Base-by-base conservation (phyloP, 2,113 vertebrate genomes). In the Theristicus caerulescens region DNA sequence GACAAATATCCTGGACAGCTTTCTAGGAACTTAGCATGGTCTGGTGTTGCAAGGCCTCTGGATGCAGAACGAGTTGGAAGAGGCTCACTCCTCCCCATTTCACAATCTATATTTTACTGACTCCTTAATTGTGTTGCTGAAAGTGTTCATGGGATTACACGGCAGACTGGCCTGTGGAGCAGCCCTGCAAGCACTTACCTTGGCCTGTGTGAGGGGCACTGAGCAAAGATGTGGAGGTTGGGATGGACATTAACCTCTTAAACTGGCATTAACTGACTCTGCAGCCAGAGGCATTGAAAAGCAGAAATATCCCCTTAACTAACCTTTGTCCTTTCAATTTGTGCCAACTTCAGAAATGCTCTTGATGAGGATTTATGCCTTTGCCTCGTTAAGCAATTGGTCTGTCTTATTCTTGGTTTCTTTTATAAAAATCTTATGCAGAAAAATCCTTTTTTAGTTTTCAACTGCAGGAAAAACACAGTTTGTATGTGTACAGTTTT, bases 251-350 rank as follows among this genome's bases (percentile, higher is more conserved):
- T 72, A 76, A 72, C 61, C 70, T 90, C 85, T 42, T 61, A 65
- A 95, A 87, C 70, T 77, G 84, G 44, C 44, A 27, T 27, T 77
- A 69, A 11, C 70, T 80, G 92, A 78, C 66, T 69, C 59, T 85
- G 70, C 54, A 88, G 46, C 74, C 84, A 70, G 84, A 90, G 74
- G 70, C 82, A 32, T 2, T 82, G 78, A 73, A 82, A 96, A 87
- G 32, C 62, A 94, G 70, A 94, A 89, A 70, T 82, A 90, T 3
- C 66, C 42, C 77, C 85, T 79, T 88, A 69, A 79, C 73, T 94
- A 80, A 95, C 93, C 96, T 96, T 95, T 65, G 92, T 82, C 82
- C 94, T 82, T 94, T 70, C 77, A 85, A 81, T 87, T 84, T 85
- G 70, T 89, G 71, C 90, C 73, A 79, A 14, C 87, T 88, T 85